Evolutionary conservation across 2,113 vertebrate genomes (phyloP), one percentile per base, ranked within the genome.

Genomic region (Sebastes schlegelii): DNA sequence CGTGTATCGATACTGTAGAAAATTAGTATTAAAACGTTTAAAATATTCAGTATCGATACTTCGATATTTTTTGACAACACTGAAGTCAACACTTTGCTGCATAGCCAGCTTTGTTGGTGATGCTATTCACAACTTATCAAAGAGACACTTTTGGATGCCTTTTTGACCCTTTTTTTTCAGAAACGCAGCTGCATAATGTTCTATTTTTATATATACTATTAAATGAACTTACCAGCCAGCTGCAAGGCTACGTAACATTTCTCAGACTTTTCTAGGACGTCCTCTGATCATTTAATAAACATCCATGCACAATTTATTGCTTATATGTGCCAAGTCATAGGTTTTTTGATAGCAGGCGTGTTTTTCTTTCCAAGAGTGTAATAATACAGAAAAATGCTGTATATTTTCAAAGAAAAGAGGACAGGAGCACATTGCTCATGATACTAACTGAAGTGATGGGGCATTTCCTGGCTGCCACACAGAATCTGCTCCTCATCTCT

Each of bases 401-500:
- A 12, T 64, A 16, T 79, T 54, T 62, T 45, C 71, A 83, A 82
- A 55, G 43, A 83, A 84, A 78, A 73, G 49, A 61, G 57, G 66
- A 67, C 48, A 51, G 58, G 61, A 49, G 62, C 79, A 51, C 63
- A 73, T 52, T 62, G 70, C 26, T 80, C 73, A 78, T 82, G 68
- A 77, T 58, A 52, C 61, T 57, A 82, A 74, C 58, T 83, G 55
- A 84, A 77, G 74, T 65, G 68, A 81, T 34, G 74, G 85, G 69
- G 69, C 66, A 80, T 86, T 84, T 89, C 40, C 78, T 64, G 52
- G 76, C 93, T 92, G 93, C 90, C 93, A 92, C 83, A 90, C 48
- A 77, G 74, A 95, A 93, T 94, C 71, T 89, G 85, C 73, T 79
- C 84, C 84, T 95, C 93, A 95, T 94, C 88, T 66, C 80, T 90